phyloP scores from a whole-genome alignment of 2,888 invertebrate species.

The Lasioglossum marginatum region DNA sequence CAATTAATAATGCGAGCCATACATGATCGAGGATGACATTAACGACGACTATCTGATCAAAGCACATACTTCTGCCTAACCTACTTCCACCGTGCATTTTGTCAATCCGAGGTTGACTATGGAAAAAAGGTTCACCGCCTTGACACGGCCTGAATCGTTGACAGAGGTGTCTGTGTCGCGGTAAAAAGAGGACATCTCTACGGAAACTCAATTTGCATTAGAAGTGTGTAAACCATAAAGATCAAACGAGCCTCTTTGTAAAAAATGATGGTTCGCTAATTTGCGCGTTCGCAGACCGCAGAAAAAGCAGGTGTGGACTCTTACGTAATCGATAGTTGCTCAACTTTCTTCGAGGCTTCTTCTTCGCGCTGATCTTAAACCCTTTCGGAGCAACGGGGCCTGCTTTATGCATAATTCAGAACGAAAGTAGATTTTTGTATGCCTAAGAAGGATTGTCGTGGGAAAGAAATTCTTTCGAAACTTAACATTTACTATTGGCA shows the following conservation, averaged over 20 bases:
- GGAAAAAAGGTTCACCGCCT: conserved; percentile 55
- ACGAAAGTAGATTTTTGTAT: neutral
- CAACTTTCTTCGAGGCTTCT: conserved; percentile 24
- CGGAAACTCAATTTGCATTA: conserved; percentile 50
- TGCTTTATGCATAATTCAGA: neutral
- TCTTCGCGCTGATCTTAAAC: conserved; percentile 7
- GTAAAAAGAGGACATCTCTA: conserved; percentile 27
- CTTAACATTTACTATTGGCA: neutral
- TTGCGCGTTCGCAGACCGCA: conserved; percentile 2
- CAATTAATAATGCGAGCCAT: neutral
- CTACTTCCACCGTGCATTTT: conserved; percentile 34
- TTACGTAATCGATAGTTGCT: conserved; percentile 41
- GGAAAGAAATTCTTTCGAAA: neutral
- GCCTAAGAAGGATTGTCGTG: neutral
- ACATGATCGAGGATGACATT: neutral
- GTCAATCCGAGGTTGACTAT: neutral
- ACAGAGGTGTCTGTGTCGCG: conserved; percentile 27
- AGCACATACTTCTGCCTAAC: conserved; percentile 19
- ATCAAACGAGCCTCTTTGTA: conserved; percentile 18
- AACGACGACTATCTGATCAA: conserved; percentile 5
- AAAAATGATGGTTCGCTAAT: conserved; percentile 26
- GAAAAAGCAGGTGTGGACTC: conserved; percentile 15
- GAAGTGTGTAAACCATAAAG: neutral
- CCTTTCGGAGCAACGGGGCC: neutral
- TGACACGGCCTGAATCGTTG: conserved; percentile 51